These are phyloP conservation scores for Sylvietta virens DNA, from an alignment of 2,113 vertebrate species.

Conservation along the genomic window DNA sequence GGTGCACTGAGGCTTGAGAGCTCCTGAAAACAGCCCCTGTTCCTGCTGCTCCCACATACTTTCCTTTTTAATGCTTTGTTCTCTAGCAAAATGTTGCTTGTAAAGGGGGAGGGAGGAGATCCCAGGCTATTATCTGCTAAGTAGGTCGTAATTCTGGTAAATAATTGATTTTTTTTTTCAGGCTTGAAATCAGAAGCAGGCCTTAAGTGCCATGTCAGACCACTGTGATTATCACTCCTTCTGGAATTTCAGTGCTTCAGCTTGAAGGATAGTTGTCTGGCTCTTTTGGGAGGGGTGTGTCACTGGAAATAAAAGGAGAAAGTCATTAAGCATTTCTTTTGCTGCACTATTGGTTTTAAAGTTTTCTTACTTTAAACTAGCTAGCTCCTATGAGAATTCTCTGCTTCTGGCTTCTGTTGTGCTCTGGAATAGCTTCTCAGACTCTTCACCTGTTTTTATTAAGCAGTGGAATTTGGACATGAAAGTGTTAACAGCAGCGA, in stretches of 20 bases:
- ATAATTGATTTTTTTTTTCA: constrained; percentile 30
- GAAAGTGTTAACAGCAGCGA: neutral
- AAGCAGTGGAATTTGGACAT: neutral
- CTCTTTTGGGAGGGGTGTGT: neutral
- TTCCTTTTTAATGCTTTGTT: neutral
- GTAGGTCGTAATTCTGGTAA: constrained; percentile 31
- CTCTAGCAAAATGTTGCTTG: neutral
- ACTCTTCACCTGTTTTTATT: neutral
- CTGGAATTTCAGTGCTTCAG: neutral
- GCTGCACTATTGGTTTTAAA: neutral
- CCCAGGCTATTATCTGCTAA: constrained; percentile 26
- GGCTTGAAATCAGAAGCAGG: neutral
- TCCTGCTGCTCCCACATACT: neutral
- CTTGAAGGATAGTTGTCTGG: neutral
- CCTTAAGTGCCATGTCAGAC: neutral
- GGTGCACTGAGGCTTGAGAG: neutral
- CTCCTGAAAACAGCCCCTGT: neutral
- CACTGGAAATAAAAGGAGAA: neutral
- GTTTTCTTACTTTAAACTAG: neutral
- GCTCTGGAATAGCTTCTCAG: neutral
- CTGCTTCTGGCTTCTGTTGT: neutral
- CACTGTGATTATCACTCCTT: neutral
- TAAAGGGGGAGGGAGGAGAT: neutral
- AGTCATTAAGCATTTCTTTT: neutral
- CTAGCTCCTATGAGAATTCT: neutral